Conservation (phyloP, 2,797 vertebrate genomes). For the Ammospiza maritima region DNA sequence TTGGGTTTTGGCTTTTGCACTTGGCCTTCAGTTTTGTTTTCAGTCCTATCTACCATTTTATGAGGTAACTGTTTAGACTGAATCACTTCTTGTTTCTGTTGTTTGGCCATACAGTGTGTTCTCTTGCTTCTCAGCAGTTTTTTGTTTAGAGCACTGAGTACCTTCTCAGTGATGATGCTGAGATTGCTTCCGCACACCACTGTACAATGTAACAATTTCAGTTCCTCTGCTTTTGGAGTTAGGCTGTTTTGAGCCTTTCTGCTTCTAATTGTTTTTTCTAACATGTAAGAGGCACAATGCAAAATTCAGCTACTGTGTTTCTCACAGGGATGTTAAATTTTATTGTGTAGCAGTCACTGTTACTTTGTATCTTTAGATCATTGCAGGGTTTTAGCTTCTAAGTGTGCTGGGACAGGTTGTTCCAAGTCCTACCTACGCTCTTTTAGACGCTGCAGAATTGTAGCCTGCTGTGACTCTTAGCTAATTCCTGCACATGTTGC, state of each 20-base stretch:
- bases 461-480: neutral
- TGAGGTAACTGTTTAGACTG: neutral
- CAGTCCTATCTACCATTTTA: neutral
- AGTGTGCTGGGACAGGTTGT: neutral
- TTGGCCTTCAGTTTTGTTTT: neutral
- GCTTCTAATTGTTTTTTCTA: neutral
- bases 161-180: neutral
- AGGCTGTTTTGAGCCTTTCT: neutral
- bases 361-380: neutral
- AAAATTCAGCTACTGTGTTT: neutral
- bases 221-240: neutral
- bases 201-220: neutral
- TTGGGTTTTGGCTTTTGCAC: neutral
- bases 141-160: neutral
- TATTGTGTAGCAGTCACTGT: fast-evolving
- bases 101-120: neutral
- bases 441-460: neutral
- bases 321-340: neutral
- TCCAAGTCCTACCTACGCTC: neutral
- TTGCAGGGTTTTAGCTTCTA: neutral
- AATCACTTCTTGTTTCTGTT: neutral
- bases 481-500: neutral
- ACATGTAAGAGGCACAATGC: fast-evolving
- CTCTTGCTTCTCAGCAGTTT: neutral
- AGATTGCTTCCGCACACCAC: neutral